Percentiles rank a stretch among this genome's conserved stretches.
phyloP scores from a whole-genome alignment of 2,888 invertebrate genomes.

The Xestia sexstrigata region DNA sequence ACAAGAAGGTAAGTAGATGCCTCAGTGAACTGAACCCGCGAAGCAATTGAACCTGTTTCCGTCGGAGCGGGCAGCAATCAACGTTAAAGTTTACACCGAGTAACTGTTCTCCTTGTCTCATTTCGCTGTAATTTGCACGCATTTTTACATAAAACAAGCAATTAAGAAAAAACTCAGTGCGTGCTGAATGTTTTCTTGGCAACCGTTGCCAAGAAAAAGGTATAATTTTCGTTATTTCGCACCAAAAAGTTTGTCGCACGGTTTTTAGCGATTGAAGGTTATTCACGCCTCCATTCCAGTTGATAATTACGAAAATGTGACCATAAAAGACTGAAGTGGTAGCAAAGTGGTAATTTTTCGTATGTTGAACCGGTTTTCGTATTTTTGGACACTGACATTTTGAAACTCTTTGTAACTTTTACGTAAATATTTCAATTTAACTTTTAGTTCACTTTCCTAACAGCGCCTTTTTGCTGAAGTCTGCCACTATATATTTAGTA shows the following conservation, averaged over 20 bases:
- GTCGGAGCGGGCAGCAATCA: slow-evolving; percentile 41
- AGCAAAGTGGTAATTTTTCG: slow-evolving; percentile 35
- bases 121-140: slow-evolving; percentile 27
- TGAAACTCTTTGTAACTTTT: slow-evolving; percentile 10
- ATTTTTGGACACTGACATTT: slow-evolving; percentile 1
- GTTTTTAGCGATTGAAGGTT: slow-evolving; percentile 43
- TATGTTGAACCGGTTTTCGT: slow-evolving; percentile 44
- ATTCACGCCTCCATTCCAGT: slow-evolving; percentile 49
- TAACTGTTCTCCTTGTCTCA: slow-evolving; percentile 24
- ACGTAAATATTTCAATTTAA: not conserved
- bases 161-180: slow-evolving; percentile 7
- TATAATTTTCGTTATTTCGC: not conserved
- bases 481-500: not conserved
- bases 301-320: slow-evolving; percentile 57
- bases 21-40: slow-evolving; percentile 4
- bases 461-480: not conserved
- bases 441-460: not conserved
- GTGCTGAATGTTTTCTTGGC: slow-evolving; percentile 18
- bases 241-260: slow-evolving; percentile 19
- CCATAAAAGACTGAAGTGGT: slow-evolving; percentile 59
- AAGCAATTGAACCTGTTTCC: slow-evolving; percentile 36
- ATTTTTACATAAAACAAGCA: slow-evolving; percentile 34
- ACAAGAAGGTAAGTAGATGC: not conserved
- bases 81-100: slow-evolving; percentile 17
- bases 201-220: slow-evolving; percentile 30